These are phyloP conservation scores for Cheirogaleus major DNA, from an alignment of 2,797 vertebrate species.

Conservation along the genomic window DNA sequence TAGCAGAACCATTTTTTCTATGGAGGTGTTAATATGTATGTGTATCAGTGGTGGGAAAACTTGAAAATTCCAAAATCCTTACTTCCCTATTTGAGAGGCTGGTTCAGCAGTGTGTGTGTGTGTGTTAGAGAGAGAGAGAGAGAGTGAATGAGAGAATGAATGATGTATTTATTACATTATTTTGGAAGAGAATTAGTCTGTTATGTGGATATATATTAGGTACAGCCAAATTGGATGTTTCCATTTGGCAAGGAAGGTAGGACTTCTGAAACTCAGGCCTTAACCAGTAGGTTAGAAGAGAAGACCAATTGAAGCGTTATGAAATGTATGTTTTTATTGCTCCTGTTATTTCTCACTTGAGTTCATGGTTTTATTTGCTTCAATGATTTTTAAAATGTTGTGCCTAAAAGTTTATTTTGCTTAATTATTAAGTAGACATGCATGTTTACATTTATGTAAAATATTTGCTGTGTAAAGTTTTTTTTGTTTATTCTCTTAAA, in stretches of 20 bases:
- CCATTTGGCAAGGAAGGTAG: conserved; percentile 56
- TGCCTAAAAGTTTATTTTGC: conserved; percentile 75
- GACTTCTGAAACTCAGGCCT: conserved; percentile 56
- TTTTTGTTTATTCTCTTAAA: conserved; percentile 62
- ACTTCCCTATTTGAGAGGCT: conserved; percentile 47
- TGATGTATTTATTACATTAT: conserved; percentile 75
- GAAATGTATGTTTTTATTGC: conserved; percentile 55
- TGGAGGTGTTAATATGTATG: conserved; percentile 27
- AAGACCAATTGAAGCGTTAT: conserved; percentile 47
- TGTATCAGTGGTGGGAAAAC: conserved; percentile 65
- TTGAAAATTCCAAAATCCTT: conserved; percentile 66
- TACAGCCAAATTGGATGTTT: conserved; percentile 61
- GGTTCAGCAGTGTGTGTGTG: background rate
- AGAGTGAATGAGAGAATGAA: background rate
- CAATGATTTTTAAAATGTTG: conserved; percentile 73
- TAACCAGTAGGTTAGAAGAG: conserved; percentile 57
- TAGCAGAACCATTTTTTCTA: background rate
- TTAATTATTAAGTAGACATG: conserved; percentile 73
- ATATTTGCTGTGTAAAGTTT: conserved; percentile 71
- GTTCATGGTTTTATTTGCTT: conserved; percentile 61
- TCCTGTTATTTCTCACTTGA: conserved; percentile 40
- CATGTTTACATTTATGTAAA: conserved; percentile 77
- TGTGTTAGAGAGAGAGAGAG: background rate
- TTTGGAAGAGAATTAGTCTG: conserved; percentile 61
- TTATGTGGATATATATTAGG: conserved; percentile 44